Evolutionary conservation across 2,888 invertebrate genomes (phyloP).

Genomic region (Mesorhabditis belari): DNA sequence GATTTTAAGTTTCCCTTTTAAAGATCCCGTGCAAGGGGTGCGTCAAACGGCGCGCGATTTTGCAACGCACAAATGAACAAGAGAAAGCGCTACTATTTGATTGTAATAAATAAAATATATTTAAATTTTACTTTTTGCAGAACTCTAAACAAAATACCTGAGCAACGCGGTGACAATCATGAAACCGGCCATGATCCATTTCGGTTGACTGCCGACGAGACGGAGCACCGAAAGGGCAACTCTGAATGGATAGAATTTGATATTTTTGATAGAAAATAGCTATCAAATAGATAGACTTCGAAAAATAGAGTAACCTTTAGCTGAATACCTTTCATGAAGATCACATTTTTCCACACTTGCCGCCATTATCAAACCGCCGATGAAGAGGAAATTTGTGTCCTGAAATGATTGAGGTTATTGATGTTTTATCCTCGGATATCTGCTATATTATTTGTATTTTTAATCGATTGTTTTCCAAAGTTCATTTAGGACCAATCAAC

Average conservation of each 20-base stretch:
- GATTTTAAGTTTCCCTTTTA: too few relatives aligned
- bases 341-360: slow-evolving; percentile 51
- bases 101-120: too few relatives aligned
- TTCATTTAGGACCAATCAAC: too few relatives aligned
- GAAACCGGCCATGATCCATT: slow-evolving; percentile 52
- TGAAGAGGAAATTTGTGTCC: slow-evolving; percentile 53
- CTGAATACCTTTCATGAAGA: slow-evolving; percentile 34
- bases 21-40: too few relatives aligned
- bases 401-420: slow-evolving; percentile 19
- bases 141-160: slow-evolving; percentile 12
- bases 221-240: slow-evolving; percentile 32
- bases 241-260: too few relatives aligned
- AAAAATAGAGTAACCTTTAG: not conserved
- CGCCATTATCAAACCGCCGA: slow-evolving; percentile 52
- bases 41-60: too few relatives aligned
- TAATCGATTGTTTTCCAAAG: too few relatives aligned
- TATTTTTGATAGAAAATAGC: too few relatives aligned
- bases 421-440: too few relatives aligned
- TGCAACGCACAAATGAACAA: too few relatives aligned
- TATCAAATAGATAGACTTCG: not conserved
- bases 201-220: slow-evolving; percentile 44
- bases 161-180: slow-evolving; percentile 48
- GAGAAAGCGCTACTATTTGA: too few relatives aligned
- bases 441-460: too few relatives aligned
- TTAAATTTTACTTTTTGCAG: not conserved